Evolutionary conservation across 2,797 vertebrate genomes (phyloP), one percentile per base, ranked within the genome.

Genomic region (Pangasius djambal): DNA sequence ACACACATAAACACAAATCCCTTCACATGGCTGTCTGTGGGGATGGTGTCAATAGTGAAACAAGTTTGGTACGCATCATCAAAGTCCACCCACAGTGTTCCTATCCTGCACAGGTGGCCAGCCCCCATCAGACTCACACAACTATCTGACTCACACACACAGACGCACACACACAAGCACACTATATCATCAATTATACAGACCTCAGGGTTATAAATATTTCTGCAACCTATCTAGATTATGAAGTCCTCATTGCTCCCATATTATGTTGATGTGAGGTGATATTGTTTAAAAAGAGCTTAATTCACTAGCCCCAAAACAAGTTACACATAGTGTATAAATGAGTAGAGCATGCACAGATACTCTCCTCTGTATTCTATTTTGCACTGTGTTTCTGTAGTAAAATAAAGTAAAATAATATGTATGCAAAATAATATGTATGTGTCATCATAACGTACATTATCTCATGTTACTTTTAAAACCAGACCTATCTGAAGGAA

Each of bases 31-130:
- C 75, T 83, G 77, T 83, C 89, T 89, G 87, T 91, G 87, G 86
- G 77, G 75, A 89, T 87, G 70, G 69, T 82, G 83, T 88, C 83
- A 74, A 75, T 89, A 87, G 79, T 91, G 88, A 92, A 92, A 86
- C 88, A 92, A 90, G 87, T 92, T 90, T 70, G 86, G 85, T 91
- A 70, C 87, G 22, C 90, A 89, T 90, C 90, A 92, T 92, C 89
- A 90, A 83, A 90, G 83, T 92, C 90, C 90, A 91, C 91, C 91
- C 91, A 92, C 91, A 67, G 37, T 90, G 85, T 88, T 92, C 87
- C 86, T 89, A 90, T 91, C 88, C 86, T 82, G 90, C 89, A 59
- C 91, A 92, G 90, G 90, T 92, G 91, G 90, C 87, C 87, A 79
- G 83, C 63, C 87, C 89, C 86, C 86, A 61, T 89, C 77, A 86